phyloP scores from a whole-genome alignment of 2,797 vertebrate genomes.

The Lepidocolaptes lacrymiger region DNA sequence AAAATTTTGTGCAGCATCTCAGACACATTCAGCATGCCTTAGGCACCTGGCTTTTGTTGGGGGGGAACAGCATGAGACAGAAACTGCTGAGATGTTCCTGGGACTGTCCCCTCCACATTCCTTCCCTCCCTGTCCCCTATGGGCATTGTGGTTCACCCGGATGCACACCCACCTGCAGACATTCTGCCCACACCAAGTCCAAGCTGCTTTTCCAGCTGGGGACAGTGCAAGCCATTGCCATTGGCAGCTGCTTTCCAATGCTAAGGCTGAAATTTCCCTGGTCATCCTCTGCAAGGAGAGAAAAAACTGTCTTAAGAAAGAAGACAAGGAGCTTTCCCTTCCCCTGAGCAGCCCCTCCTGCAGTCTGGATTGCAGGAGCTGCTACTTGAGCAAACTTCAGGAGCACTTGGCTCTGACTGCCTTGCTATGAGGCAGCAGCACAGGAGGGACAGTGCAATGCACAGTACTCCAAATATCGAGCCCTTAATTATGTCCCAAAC shows the following conservation, averaged over 20 bases:
- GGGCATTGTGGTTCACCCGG: rapidly evolving
- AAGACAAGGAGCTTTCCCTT: not conserved
- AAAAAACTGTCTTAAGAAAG: not conserved
- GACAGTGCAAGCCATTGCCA: not conserved
- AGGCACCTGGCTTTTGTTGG: not conserved
- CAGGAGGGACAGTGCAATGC: not conserved
- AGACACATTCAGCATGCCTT: not conserved
- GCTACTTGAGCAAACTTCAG: not conserved
- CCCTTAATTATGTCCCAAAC: not conserved
- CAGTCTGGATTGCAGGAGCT: not conserved
- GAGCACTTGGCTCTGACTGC: not conserved
- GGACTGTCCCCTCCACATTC: not conserved
- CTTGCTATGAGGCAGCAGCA: not conserved
- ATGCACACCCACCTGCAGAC: not conserved
- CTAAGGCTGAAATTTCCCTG: not conserved
- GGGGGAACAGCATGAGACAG: not conserved
- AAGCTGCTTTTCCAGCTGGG: not conserved
- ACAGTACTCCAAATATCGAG: not conserved
- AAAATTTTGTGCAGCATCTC: not conserved
- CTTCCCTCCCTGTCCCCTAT: not conserved
- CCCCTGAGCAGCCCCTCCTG: not conserved
- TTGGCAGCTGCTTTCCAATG: not conserved
- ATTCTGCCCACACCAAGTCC: not conserved
- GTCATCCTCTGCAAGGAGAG: not conserved
- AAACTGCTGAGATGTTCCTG: not conserved